These are phyloP conservation scores for Adrianichthys oophorus DNA, from an alignment of 2,797 vertebrate genomes.

Conservation along the genomic window DNA sequence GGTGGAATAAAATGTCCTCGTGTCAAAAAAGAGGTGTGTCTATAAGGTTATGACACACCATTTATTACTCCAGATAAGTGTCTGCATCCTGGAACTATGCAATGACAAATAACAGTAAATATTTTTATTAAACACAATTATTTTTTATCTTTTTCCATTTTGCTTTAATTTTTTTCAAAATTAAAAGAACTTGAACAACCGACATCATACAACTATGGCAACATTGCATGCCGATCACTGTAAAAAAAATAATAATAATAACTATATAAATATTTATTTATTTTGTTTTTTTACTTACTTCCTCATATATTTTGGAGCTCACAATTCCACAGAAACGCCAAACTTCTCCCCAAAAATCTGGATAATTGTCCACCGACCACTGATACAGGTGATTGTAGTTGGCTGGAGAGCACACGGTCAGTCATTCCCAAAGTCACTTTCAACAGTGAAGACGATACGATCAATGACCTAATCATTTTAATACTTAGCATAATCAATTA, in stretches of 20 bases:
- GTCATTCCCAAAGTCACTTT: not conserved
- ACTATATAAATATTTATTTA: not conserved
- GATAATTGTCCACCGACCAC: slow-evolving; percentile 89
- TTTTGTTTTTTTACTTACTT: slow-evolving; percentile 76
- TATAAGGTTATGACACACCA: not conserved
- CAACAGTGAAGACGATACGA: too few species aligned
- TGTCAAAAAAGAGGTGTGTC: slow-evolving; percentile 32
- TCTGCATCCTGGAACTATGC: slow-evolving; percentile 28
- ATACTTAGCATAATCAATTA: not conserved
- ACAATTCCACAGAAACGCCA: slow-evolving; percentile 90
- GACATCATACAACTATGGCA: too few species aligned
- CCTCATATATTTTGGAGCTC: slow-evolving; percentile 84
- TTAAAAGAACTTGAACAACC: too few species aligned
- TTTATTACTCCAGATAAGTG: slow-evolving; percentile 9
- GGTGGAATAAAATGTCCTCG: slow-evolving; percentile 12
- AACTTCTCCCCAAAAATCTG: slow-evolving; percentile 92
- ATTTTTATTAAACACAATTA: not conserved
- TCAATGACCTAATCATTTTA: too few species aligned
- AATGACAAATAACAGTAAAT: not conserved
- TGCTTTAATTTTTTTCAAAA: not conserved
- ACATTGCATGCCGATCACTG: not conserved
- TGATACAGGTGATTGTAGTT: slow-evolving; percentile 91
- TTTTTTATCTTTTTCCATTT: not conserved
- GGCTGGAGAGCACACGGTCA: slow-evolving; percentile 64
- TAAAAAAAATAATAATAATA: not conserved